Conservation (phyloP, 2,888 invertebrate genomes). For the Diloba caeruleocephala region DNA sequence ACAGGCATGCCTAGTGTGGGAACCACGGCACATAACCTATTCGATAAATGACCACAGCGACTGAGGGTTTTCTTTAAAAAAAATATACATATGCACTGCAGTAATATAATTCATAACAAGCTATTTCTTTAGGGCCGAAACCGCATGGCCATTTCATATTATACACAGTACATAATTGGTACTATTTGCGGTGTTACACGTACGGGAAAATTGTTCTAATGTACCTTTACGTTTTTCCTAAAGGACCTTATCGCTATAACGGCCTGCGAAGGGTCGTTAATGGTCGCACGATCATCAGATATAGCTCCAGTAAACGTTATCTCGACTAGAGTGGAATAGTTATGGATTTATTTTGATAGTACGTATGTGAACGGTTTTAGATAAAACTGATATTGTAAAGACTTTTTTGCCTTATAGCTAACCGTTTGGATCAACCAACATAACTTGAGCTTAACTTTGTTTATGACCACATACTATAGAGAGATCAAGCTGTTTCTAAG, state of each 20-base stretch:
- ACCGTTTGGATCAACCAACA: too few relatives aligned
- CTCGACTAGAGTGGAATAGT: constrained; percentile 21
- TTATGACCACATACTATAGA: too few relatives aligned
- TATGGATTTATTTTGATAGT: constrained; percentile 6
- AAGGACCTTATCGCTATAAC: constrained; percentile 50
- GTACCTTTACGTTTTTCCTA: constrained; percentile 40
- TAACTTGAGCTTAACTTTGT: too few relatives aligned
- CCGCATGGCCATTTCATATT: constrained; percentile 17
- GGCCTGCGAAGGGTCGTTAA: constrained; percentile 34
- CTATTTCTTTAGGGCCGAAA: constrained; percentile 10
- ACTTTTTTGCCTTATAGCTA: too few relatives aligned
- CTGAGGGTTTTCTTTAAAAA: too few relatives aligned
- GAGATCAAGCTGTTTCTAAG: too few relatives aligned
- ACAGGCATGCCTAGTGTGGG: too few relatives aligned
- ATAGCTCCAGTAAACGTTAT: constrained; percentile 36
- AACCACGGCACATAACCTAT: too few relatives aligned
- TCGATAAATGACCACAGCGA: too few relatives aligned
- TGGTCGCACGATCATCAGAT: constrained; percentile 33
- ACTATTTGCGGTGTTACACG: constrained; percentile 35
- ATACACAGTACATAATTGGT: constrained; percentile 38
- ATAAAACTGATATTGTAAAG: too few relatives aligned
- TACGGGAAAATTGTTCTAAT: constrained; percentile 51
- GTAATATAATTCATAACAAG: constrained; percentile 13
- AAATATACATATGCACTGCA: too few relatives aligned
- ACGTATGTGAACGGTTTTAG: background rate